Percentiles rank a stretch among this genome's conserved stretches.
phyloP scores from a whole-genome alignment of 1,140 invertebrate species.

The Drosophila melanogaster region DNA sequence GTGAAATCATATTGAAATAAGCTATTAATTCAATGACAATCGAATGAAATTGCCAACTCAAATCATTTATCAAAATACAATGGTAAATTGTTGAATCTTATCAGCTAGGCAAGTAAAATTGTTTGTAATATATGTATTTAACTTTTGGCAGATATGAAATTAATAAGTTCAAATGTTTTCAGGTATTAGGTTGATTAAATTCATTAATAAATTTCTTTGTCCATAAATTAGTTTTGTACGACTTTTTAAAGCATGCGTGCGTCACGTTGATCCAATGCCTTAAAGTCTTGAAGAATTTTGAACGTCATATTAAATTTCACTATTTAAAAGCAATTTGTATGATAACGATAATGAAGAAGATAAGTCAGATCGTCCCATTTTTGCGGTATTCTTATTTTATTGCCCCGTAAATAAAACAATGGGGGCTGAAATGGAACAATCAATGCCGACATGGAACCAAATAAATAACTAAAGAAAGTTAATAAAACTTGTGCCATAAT shows the following conservation, averaged over 20 bases:
- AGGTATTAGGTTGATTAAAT: too few relatives aligned
- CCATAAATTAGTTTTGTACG: background rate
- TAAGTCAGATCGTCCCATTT: slow-evolving; percentile 22
- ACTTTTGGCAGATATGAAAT: too few relatives aligned
- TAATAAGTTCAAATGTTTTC: too few relatives aligned
- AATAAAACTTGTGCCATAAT: slow-evolving; percentile 1
- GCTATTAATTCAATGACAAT: slow-evolving; percentile 15
- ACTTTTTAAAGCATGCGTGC: background rate
- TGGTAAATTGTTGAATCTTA: background rate
- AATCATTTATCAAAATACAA: slow-evolving; percentile 20
- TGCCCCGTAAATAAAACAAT: slow-evolving; percentile 15
- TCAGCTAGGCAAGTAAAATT: slow-evolving; percentile 19
- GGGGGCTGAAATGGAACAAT: slow-evolving; percentile 8
- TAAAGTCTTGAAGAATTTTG: slow-evolving; percentile 1
- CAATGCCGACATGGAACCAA: background rate
- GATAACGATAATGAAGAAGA: slow-evolving; percentile 4
- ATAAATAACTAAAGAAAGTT: slow-evolving; percentile 9
- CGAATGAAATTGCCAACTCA: slow-evolving; percentile 6
- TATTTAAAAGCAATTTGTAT: slow-evolving; percentile 39
- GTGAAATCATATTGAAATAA: slow-evolving; percentile 40
- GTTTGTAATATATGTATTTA: background rate
- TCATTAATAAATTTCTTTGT: background rate
- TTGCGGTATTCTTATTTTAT: slow-evolving; percentile 19
- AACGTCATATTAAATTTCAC: slow-evolving; percentile 16
- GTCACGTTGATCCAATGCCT: slow-evolving; percentile 1